These are phyloP conservation scores for Cyrtorhinus lividipennis DNA, from an alignment of 1,140 invertebrate species.

Conservation along the genomic window DNA sequence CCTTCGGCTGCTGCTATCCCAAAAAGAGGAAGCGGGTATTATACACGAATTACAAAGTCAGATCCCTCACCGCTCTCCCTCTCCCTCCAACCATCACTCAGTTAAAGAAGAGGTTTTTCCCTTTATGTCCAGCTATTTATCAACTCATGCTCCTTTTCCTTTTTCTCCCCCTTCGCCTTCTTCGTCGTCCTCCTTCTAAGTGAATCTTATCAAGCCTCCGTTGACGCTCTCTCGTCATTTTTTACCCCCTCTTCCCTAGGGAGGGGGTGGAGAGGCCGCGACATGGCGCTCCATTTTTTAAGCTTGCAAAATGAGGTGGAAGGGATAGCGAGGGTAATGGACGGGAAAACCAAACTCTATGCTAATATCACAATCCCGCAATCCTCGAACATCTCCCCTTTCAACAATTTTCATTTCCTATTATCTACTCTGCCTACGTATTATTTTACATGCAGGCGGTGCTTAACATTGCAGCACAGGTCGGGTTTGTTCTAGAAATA, in stretches of 20 bases:
- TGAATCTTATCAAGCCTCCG: conserved; percentile 8
- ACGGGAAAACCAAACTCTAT: conserved; percentile 6
- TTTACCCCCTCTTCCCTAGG: background rate
- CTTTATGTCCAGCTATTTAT: conserved; percentile 13
- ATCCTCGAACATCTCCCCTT: background rate
- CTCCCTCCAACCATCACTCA: background rate
- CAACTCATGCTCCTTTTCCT: background rate
- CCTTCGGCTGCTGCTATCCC: background rate
- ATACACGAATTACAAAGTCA: conserved; percentile 13
- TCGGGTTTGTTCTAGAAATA: no score
- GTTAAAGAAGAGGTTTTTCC: background rate
- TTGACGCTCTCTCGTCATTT: conserved; percentile 13
- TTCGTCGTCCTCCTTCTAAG: background rate
- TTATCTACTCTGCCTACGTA: no score
- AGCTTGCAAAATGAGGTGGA: conserved; percentile 12
- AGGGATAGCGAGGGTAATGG: conserved; percentile 1
- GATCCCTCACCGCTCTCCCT: background rate
- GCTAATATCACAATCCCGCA: background rate
- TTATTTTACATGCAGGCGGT: no score
- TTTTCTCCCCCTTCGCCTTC: background rate
- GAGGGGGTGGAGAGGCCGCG: background rate
- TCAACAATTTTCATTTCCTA: no score
- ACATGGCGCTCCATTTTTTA: conserved; percentile 11
- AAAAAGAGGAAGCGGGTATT: background rate
- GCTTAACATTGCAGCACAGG: no score